Base-by-base conservation (phyloP, 1,140 invertebrate genomes). In the Bacillus rossius region DNA sequence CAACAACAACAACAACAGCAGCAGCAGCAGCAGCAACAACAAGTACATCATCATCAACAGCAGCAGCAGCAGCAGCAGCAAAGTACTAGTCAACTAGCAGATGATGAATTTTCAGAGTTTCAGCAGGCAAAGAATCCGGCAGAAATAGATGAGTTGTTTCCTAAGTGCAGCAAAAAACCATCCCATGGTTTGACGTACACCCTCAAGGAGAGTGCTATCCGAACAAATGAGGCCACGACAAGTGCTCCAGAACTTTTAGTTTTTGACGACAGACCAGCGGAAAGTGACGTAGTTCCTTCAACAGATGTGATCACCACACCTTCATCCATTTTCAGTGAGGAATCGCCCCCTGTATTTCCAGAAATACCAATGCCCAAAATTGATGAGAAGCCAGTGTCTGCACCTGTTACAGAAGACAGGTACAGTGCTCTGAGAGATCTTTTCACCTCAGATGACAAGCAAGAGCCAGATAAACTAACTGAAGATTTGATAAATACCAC, bases 371-470 rank as follows among this genome's bases (percentile, higher is more conserved):
- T n/a, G 5, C 1, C 20, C n/a, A 14, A 47, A 43, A 50, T 13
- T 23, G 52, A 25, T 45, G 10, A 56, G n/a, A 52, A 61, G 5
- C 64, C 67, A 64, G 51, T 55, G 50, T 34, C 53, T 43, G 2
- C 51, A 4, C 19, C 19, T 20, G 26, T 26, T n/a, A 37, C 22
- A 8, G 75, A 78, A 61, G 77, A 79, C 57, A 75, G 74, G 61
- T 78, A 78, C 55, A 78, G 76, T 64, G 77, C 77, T 42, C 65
- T 79, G 45, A 73, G 76, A 66, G 67, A 67, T 61, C 66, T 78
- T 59, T 57, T 71, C 29, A 29, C 45, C 13, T 38, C 38, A 34
- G 37, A 10, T 34, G 56, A 53, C 13, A 34, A 54, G 22, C 7
- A 34, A 25, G 49, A 49, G 8, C 29, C 67, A 61, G 14, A 49